Percentiles rank a stretch among this genome's conserved stretches.
phyloP scores from a whole-genome alignment of 2,113 vertebrate species.

The Erinaceus europaeus region DNA sequence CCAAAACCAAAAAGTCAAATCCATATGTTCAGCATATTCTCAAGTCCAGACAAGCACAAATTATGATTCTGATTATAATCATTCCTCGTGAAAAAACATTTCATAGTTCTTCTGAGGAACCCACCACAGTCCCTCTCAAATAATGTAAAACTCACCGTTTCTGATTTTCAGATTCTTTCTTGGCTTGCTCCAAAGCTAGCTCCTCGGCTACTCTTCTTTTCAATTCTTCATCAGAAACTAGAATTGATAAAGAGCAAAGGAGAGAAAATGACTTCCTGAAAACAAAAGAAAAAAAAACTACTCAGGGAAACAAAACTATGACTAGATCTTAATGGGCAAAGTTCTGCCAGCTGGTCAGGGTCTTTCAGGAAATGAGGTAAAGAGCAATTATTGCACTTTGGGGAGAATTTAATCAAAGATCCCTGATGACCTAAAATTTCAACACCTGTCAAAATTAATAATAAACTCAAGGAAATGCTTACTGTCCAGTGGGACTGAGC shows the following conservation, averaged over 20 bases:
- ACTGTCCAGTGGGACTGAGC: neutral
- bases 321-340: neutral
- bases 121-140: neutral
- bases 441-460: constrained; percentile 43
- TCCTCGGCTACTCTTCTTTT: constrained; percentile 87
- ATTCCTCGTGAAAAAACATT: neutral
- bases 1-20: constrained; percentile 7
- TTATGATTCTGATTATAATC: neutral
- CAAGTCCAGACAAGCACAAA: neutral
- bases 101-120: neutral
- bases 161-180: constrained; percentile 82
- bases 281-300: neutral
- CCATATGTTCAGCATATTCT: neutral
- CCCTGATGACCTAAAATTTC: constrained; percentile 43
- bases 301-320: neutral
- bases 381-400: constrained; percentile 29
- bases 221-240: constrained; percentile 86
- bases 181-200: constrained; percentile 83
- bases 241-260: constrained; percentile 52
- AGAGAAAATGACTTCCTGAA: constrained; percentile 28
- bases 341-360: neutral
- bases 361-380: neutral
- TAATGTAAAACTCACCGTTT: constrained; percentile 80
- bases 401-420: constrained; percentile 47
- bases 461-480: constrained; percentile 58